Base-by-base conservation (phyloP, 2,888 invertebrate genomes). In the Leptopilina syphax region DNA sequence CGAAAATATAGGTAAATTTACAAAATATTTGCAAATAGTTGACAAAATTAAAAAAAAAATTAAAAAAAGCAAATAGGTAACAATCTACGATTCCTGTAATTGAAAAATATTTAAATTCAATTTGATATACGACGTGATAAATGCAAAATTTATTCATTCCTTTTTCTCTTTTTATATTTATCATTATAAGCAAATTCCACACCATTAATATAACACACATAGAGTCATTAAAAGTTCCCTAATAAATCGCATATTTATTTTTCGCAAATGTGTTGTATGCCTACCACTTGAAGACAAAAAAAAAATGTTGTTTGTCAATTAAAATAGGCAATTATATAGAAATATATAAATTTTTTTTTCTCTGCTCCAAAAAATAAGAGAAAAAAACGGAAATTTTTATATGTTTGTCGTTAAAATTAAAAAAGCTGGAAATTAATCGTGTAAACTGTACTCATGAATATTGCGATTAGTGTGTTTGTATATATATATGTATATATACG, bases 381-480 rank as follows among this genome's bases (percentile, higher is more conserved):
- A 12, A 68, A 68, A 68, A 68, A 60, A 60, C 7, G n/a, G 34
- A 34, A 34, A 34, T 24, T 63, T 63, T 63, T 63, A 63, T 18
- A 24, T 24, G 63, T 24, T 63, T 47, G 24, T 50, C 12, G 50
- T 13, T 12, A 27, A 50, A 27, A 1, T 66, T 54, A 54, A 27
- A 50, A 73, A 34, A 34, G 34, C n/a, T 73, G 34, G 57, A 34
- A 54, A 73, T 73, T 73, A 57, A 73, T 73, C 27, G 34, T 57
- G 57, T 27, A 4, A 73, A 73, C 73, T 73, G 73, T 73, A 73
- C 73, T 12, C 73, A 57, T n/a, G 57, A 6, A n/a, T 34, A n/a
- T n/a, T 54, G n/a, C 9, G n/a, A 13, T 73, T 34, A 0, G 41
- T 57, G 57, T 73, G 27, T 57, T 34, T 54, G 57, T 57, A 34